Base-by-base conservation (phyloP, 35 echinoderm and acorn worm species). In the Apostichopus californicus region DNA sequence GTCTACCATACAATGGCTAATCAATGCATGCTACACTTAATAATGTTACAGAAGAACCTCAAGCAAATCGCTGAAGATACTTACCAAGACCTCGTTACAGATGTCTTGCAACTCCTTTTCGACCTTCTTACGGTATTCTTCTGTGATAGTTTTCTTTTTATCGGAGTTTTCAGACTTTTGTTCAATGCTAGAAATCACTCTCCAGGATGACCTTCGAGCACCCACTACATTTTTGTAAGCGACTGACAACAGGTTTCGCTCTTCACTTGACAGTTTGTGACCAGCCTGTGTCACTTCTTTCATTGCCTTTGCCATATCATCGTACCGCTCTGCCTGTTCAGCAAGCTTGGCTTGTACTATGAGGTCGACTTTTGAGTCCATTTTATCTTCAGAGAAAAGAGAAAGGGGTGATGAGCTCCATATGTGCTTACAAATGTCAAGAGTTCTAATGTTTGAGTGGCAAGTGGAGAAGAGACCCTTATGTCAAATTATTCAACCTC, bases 191-290 rank as follows among this genome's bases (percentile, higher is more conserved):
- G 93, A 93, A 77, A 95, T 93, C 26, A 99, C 93, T 86, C 97
- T 94, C 95, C 95, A 99, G 17, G 97, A 93, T 77, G 95, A 99
- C 77, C 97, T 94, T 78, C 97, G 52, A 79, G 97, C 97, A 55
- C 97, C 97, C 9, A 96, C 95, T 53, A 99, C 97, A 88, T 99
- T 99, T 90, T 99, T 99, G 95, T 99, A 99, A 56, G 97, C 97
- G 24, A 99, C 97, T 18, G 97, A 99, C 54, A 99, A 91, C 54
- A 99, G 95, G 93, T 99, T 99, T 66, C 97, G 78, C 72, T 99
- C 97, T 70, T 99, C 97, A 68, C 85, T 92, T 4, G 91, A 25
- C 70, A 96, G 85, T 9, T 24, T 13, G 21, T 85, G 58, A 3
- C 78, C 57, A 84, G 13, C 55, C 80, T 94, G 57, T 56, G 95